These are phyloP conservation scores for Chaetogeoica ovagalla DNA, from an alignment of 2,888 invertebrate genomes.

Conservation along the genomic window DNA sequence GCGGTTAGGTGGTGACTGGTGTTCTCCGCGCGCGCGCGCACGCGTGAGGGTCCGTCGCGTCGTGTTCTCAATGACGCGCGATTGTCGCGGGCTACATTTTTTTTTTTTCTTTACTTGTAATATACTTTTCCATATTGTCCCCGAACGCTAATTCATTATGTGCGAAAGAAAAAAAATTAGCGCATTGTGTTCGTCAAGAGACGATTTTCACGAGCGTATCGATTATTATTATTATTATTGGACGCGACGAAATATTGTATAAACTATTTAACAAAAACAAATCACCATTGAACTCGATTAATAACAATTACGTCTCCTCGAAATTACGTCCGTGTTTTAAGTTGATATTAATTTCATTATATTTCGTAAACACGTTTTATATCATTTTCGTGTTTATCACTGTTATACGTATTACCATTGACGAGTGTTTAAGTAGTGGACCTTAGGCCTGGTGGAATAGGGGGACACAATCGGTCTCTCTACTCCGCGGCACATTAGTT, in stretches of 20 bases:
- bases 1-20: not conserved
- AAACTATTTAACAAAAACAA: constrained; percentile 2
- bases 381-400: too few species aligned
- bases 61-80: constrained; percentile 14
- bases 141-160: constrained; percentile 35
- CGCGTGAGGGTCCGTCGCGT: constrained; percentile 19
- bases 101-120: not conserved
- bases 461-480: too few species aligned
- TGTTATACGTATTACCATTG: too few species aligned
- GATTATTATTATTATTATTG: constrained; percentile 17
- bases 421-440: too few species aligned
- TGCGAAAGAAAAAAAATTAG: not conserved
- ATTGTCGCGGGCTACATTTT: constrained; percentile 20
- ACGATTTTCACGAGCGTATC: constrained; percentile 21
- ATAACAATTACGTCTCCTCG: too few species aligned
- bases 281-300: constrained; percentile 10
- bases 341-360: too few species aligned
- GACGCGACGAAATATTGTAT: constrained; percentile 5
- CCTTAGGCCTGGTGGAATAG: too few species aligned
- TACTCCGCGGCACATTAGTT: too few species aligned
- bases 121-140: not conserved
- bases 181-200: constrained; percentile 23
- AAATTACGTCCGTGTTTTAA: too few species aligned
- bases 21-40: constrained; percentile 12
- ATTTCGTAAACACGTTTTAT: too few species aligned